These are phyloP conservation scores for Lasioglossum malachurum DNA, from an alignment of 2,888 invertebrate genomes.

Conservation along the genomic window DNA sequence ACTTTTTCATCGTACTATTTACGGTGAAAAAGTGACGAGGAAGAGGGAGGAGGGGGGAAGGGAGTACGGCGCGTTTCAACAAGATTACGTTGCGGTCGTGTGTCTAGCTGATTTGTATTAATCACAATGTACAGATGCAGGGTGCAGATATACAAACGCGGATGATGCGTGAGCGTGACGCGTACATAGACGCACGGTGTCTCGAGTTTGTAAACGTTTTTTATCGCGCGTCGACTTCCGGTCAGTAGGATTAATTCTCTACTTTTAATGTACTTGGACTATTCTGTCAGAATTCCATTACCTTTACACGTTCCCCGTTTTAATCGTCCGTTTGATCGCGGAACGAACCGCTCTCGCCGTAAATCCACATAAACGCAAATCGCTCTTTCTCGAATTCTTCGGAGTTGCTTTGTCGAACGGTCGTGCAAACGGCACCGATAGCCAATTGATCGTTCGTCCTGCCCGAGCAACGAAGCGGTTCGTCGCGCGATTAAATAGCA, in stretches of 20 bases:
- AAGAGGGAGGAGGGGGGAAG: not conserved
- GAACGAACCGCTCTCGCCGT: not conserved
- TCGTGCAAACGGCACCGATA: not conserved
- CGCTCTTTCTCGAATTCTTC: not conserved
- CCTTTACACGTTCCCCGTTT: conserved; percentile 21
- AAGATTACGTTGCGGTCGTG: conserved; percentile 35
- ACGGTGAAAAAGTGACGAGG: not conserved
- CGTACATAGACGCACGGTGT: conserved; percentile 42
- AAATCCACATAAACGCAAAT: not conserved
- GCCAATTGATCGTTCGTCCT: conserved; percentile 4
- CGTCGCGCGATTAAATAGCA: conserved; percentile 26
- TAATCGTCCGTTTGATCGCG: conserved; percentile 17
- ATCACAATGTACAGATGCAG: conserved; percentile 53
- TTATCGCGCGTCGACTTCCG: conserved; percentile 64
- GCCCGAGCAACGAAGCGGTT: not conserved
- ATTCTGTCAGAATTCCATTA: conserved; percentile 37
- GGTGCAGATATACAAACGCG: not conserved
- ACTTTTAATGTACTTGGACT: conserved; percentile 49
- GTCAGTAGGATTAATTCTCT: conserved; percentile 60
- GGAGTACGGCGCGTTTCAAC: conserved; percentile 22
- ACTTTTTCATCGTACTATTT: conserved; percentile 40
- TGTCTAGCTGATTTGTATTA: conserved; percentile 48
- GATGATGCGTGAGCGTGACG: conserved; percentile 31
- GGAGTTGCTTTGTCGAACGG: too few relatives aligned
- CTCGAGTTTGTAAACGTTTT: conserved; percentile 54